Evolutionary conservation across 2,797 vertebrate species (phyloP), one percentile per base, ranked within the genome.

Genomic region (Enteromius thamalakanensis): DNA sequence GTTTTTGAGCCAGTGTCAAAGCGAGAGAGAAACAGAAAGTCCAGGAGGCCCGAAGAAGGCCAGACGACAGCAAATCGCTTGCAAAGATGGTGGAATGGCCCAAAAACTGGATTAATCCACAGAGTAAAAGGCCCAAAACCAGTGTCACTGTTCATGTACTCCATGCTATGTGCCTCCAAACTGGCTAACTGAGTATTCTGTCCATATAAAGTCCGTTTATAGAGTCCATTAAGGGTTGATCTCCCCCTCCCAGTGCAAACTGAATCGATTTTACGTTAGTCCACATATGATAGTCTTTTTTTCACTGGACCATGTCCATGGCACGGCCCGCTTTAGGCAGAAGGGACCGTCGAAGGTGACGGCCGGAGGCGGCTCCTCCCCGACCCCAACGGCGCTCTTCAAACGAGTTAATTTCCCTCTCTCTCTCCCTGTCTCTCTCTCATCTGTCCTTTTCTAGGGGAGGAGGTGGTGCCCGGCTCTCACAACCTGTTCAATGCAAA

Each of bases 401-500:
- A 89, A 92, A 92, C 79, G 87, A 90, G 82, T 93, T 90, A 92
- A 92, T 93, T 90, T 92, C 90, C 89, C 91, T 90, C 91, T 92
- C 89, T 93, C 93, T 93, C 91, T 92, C 92, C 93, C 91, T 91
- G 90, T 92, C 90, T 87, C 76, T 85, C 88, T 86, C 89, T 93
- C 91, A 93, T 89, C 79, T 89, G 84, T 84, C 86, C 90, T 92
- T 91, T 93, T 94, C 92, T 84, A 84, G 84, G 79, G 82, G 91
- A 90, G 90, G 93, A 87, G 87, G 84, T 85, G 86, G 91, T 91
- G 92, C 94, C 92, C 89, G 91, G 92, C 92, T 93, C 93, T 95
- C 95, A 95, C 91, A 94, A 95, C 94, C 95, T 95, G 95, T 95
- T 94, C 92, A 95, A 95, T 91, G 94, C 94, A 95, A 95, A 95